Base-by-base conservation (phyloP, 2,888 invertebrate species). In the Andrena hattorfiana region DNA sequence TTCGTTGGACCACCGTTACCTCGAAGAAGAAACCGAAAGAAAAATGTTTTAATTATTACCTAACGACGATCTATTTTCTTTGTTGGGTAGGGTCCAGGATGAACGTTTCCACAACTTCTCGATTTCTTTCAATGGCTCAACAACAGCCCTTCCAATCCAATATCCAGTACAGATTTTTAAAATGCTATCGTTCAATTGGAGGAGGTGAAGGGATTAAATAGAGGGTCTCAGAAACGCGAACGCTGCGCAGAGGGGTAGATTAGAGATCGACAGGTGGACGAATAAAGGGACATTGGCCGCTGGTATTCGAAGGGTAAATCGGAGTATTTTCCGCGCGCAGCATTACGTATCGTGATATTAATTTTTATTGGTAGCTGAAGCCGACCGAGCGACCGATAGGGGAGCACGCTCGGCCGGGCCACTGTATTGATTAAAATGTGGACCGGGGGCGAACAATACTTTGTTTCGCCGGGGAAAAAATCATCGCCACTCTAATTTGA, bases 401-500 rank as follows among this genome's bases (percentile, higher is more conserved):
- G 85, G 87, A 86, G 85, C 68, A 74, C 80, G 80, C 77, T 78
- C 51, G 75, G 76, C 85, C 26, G 79, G 85, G 74, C 85, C 77
- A 77, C 71, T 81, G 81, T 93, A 94, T 93, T 93, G 93, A 94
- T 93, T 93, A 93, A 93, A 93, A 92, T 92, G 91, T 91, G 83
- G 91, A 92, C 88, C 90, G 89, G 84, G 89, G 85, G 87, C 89
- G 91, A 91, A 89, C 91, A 92, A 90, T 88, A 91, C 92, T 93
- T 93, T 93, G 93, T 93, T 93, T 92, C 85, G 82, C 35, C 66
- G 81, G 75, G 70, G 26, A 67, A 80, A 71, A 80, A 92, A 93
- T 92, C 92, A 92, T 93, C 89, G 90, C 89, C 89, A 81, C 89
- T 91, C 89, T 93, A 93, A 93, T 94, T 93, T 92, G 91, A 91